phyloP scores from a whole-genome alignment of 2,888 invertebrate genomes.

The Cheilosia pagana region DNA sequence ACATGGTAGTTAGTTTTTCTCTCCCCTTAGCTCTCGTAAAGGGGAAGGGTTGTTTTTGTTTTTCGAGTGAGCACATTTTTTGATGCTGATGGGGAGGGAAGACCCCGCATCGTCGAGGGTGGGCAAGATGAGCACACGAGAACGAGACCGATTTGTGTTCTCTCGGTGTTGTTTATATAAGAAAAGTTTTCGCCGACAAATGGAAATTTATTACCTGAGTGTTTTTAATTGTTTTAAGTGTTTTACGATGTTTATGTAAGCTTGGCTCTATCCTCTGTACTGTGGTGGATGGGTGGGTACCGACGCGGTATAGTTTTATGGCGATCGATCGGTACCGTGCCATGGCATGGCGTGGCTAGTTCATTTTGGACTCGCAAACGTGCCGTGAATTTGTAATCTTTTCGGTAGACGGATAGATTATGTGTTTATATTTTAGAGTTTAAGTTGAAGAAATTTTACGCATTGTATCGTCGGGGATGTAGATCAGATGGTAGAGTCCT shows the following conservation, averaged over 20 bases:
- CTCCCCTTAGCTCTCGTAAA: neutral
- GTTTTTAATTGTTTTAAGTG: slow-evolving; percentile 82
- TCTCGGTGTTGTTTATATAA: slow-evolving; percentile 41
- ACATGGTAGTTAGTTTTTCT: slow-evolving; percentile 46
- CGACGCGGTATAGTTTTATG: neutral
- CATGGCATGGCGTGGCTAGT: slow-evolving; percentile 5
- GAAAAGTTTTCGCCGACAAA: slow-evolving; percentile 76
- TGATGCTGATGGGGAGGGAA: neutral
- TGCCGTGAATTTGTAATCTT: slow-evolving; percentile 44
- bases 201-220: slow-evolving; percentile 80
- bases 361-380: slow-evolving; percentile 47
- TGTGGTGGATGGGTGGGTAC: too few species aligned
- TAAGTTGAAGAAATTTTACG: slow-evolving; percentile 7
- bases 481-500: slow-evolving; percentile 71
- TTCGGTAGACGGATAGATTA: slow-evolving; percentile 2
- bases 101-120: neutral
- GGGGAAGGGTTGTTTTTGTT: slow-evolving; percentile 49
- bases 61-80: slow-evolving; percentile 2
- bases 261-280: neutral
- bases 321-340: slow-evolving; percentile 4
- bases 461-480: slow-evolving; percentile 58
- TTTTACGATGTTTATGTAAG: slow-evolving; percentile 77
- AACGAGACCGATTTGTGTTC: slow-evolving; percentile 22
- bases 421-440: slow-evolving; percentile 25
- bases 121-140: slow-evolving; percentile 17